Percentiles rank a stretch among this genome's conserved stretches.
Evolutionary conservation across 64 coral and sea anemone species (phyloP).

Genomic region (Astreopora myriophthalma): DNA sequence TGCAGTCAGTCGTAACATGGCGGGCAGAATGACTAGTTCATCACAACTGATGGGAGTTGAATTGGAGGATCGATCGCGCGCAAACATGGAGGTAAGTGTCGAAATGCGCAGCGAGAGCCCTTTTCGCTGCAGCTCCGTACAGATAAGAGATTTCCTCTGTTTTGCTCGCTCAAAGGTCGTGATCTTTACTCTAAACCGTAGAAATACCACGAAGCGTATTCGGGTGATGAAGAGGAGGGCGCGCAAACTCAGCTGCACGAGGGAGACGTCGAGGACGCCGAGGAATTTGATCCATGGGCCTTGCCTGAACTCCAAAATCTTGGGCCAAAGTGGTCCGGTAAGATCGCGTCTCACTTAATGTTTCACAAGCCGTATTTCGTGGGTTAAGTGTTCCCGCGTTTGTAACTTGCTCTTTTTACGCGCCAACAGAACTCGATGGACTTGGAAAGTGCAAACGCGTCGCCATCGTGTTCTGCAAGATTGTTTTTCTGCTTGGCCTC

Average conservation of each 20-base stretch:
- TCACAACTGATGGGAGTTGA: background rate
- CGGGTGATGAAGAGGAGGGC: background rate
- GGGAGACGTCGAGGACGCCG: background rate
- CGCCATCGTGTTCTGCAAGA: conserved; percentile 6
- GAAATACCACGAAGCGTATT: conserved; percentile 9
- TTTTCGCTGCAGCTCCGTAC: background rate
- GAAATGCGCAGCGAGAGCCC: background rate
- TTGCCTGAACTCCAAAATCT: conserved; percentile 76
- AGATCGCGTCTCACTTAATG: background rate
- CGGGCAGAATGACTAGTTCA: background rate
- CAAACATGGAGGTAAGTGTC: background rate
- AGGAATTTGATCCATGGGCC: conserved; percentile 94
- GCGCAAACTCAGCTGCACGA: background rate
- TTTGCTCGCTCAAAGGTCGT: no score
- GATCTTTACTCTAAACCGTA: background rate
- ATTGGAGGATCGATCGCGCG: background rate
- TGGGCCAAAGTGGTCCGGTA: conserved; percentile 91
- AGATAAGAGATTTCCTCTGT: background rate
- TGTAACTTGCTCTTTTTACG: background rate
- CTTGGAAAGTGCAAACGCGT: conserved; percentile 67
- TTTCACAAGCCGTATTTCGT: background rate
- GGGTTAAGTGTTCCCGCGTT: background rate
- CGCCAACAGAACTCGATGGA: conserved; percentile 70
- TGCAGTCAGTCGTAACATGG: background rate
- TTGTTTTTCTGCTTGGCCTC: conserved; percentile 65